Percentiles rank a stretch among this genome's conserved stretches.
These are phyloP conservation scores for Condylostylus longicornis DNA, from an alignment of 1,140 invertebrate species.

Conservation along the genomic window DNA sequence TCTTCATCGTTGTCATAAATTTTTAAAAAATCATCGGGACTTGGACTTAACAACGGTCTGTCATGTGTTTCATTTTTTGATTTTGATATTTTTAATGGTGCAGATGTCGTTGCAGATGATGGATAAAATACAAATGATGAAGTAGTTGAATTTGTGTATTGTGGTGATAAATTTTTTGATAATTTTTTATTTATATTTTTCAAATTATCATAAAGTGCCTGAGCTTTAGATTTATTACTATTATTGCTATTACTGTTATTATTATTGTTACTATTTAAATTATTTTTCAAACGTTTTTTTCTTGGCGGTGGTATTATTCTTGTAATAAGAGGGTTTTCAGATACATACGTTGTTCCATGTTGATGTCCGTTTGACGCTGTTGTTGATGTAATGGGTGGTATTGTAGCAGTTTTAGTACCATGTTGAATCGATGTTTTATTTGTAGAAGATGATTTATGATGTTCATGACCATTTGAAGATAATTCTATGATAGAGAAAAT, in stretches of 20 bases:
- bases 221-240: conserved; percentile 8
- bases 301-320: conserved; percentile 10
- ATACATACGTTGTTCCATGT: neutral
- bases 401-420: conserved; percentile 16
- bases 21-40: conserved; percentile 19
- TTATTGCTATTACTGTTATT: conserved; percentile 19
- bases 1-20: conserved; percentile 25
- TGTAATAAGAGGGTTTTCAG: neutral
- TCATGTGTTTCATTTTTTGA: conserved; percentile 17
- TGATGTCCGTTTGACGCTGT: conserved; percentile 1
- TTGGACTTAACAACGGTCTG: conserved; percentile 3
- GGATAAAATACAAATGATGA: conserved; percentile 28
- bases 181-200: conserved; percentile 7
- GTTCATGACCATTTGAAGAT: neutral
- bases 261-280: conserved; percentile 13
- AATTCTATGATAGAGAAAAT: neutral
- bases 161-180: conserved; percentile 17
- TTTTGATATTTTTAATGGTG: conserved; percentile 19
- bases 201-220: conserved; percentile 2
- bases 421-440: conserved; percentile 10
- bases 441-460: too few species aligned
- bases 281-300: conserved; percentile 2
- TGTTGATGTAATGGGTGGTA: neutral
- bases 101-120: too few species aligned
- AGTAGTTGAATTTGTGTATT: conserved; percentile 25